These are phyloP conservation scores for Microtus pennsylvanicus DNA, from an alignment of 2,113 vertebrate genomes.

Conservation along the genomic window DNA sequence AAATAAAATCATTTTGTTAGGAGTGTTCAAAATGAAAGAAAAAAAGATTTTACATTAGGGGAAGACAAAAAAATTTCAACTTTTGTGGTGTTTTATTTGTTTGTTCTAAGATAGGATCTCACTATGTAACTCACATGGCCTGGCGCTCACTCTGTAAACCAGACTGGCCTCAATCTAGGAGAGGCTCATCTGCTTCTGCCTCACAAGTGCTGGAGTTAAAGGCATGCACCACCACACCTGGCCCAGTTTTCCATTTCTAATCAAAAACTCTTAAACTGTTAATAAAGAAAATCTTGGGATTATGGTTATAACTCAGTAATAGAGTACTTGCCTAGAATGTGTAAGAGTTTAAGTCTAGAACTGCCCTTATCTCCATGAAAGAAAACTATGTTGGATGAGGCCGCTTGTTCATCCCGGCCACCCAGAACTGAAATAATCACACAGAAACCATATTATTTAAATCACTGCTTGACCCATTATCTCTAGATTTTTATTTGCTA, in stretches of 20 bases:
- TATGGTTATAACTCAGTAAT: not conserved
- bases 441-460: no score
- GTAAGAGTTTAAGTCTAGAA: not conserved
- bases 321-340: not conserved
- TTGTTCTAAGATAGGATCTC: not conserved
- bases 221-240: not conserved
- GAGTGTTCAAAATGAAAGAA: not conserved
- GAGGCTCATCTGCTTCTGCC: not conserved
- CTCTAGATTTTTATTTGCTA: no score
- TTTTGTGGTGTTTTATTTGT: not conserved
- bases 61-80: not conserved
- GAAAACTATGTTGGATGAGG: no score
- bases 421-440: no score
- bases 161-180: not conserved
- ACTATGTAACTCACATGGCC: not conserved
- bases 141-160: not conserved
- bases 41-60: not conserved
- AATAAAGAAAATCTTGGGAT: not conserved
- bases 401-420: no score
- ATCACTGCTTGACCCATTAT: no score
- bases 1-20: not conserved
- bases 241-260: not conserved
- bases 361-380: no score
- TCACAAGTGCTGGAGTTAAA: not conserved
- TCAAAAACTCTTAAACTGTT: not conserved